Base-by-base conservation (phyloP, 1,140 invertebrate species). In the Drosophila neocordata region DNA sequence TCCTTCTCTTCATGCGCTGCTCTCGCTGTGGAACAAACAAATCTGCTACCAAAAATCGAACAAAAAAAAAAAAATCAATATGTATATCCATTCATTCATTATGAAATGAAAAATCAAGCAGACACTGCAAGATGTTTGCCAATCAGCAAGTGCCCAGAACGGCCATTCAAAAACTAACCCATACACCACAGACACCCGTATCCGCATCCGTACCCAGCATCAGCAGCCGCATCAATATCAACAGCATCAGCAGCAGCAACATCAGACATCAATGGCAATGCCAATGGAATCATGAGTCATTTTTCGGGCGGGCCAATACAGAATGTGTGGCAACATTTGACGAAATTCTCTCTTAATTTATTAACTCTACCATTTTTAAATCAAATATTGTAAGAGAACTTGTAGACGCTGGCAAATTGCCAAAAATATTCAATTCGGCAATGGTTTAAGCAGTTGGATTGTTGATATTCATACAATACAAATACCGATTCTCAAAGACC, bases 81-180 rank as follows among this genome's bases (percentile, higher is more conserved):
- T 38, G 12, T 66, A 73, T 59, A 63, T n/a, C 72, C 64, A 67
- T 71, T 69, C 64, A 71, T 70, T 53, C 55, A 83, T 65, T 68
- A 38, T 35, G 22, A 48, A 71, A 24, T 22, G 37, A 64, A 34
- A 67, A 41, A 59, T 60, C 38, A 35, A 76, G 75, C 79, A 91
- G 89, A 89, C 73, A 89, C 89, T 91, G 87, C 83, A 81, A 84
- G 89, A 91, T 76, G 75, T 91, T 87, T 91, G 89, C 89, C 83
- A 87, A 69, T 31, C 80, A 71, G 70, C 79, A 68, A 82, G 84
- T 69, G 77, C 59, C 74, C 63, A 41, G 61, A 77, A 55, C 44
- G 62, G 64, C 69, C 62, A 82, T 68, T 76, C 81, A 88, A 79
- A 80, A 75, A 90, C 82, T 90, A 90, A 90, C 72, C 72, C 83